Percentiles rank a stretch among this genome's conserved stretches.
Evolutionary conservation across 2,113 vertebrate species (phyloP).

Genomic region (Zapus hudsonius): DNA sequence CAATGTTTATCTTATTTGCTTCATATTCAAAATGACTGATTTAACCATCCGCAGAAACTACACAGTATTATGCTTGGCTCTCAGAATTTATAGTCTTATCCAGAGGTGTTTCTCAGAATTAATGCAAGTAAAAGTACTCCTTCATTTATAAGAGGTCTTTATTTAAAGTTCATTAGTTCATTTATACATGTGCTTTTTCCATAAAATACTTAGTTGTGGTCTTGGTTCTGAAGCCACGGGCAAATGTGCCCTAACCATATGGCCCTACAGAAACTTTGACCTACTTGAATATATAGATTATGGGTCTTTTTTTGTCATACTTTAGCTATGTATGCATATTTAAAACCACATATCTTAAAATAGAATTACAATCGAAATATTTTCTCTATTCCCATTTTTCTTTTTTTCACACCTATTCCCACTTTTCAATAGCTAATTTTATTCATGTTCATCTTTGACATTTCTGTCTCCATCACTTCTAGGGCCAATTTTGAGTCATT

Average conservation of each 20-base stretch:
- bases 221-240: not conserved
- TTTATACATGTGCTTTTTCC: slow-evolving; percentile 34
- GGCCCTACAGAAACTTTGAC: slow-evolving; percentile 8
- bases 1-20: not conserved
- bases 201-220: slow-evolving; percentile 17
- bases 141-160: slow-evolving; percentile 5
- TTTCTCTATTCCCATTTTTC: not conserved
- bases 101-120: slow-evolving; percentile 29
- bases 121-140: slow-evolving; percentile 32
- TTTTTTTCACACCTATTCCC: not conserved
- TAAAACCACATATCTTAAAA: slow-evolving; percentile 51
- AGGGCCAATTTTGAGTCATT: not conserved
- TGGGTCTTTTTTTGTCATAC: not conserved
- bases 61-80: not conserved
- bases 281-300: slow-evolving; percentile 30
- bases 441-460: slow-evolving; percentile 41
- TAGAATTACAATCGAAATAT: slow-evolving; percentile 24
- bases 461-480: not conserved
- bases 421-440: slow-evolving; percentile 44
- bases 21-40: slow-evolving; percentile 1
- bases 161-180: slow-evolving; percentile 39
- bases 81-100: slow-evolving; percentile 40
- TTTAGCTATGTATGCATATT: not conserved
- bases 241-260: not conserved
- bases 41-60: slow-evolving; percentile 9